These are phyloP conservation scores for Dioctria linearis DNA, from an alignment of 2,888 invertebrate species.

Conservation along the genomic window DNA sequence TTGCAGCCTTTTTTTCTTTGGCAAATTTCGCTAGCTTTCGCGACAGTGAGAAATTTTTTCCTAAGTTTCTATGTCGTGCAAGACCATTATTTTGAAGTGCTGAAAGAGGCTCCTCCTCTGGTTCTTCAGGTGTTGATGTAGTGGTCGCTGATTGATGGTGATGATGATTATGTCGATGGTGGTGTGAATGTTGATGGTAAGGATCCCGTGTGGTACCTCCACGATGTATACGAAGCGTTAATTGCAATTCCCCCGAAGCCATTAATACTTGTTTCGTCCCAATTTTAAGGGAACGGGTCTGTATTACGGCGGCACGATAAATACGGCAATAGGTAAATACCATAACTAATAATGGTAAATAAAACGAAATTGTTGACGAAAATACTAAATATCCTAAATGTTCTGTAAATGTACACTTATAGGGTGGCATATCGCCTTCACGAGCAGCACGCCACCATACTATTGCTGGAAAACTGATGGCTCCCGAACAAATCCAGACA, in stretches of 20 bases:
- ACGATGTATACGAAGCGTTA: constrained; percentile 93
- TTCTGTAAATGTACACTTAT: constrained; percentile 96
- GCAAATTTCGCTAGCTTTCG: constrained; percentile 95
- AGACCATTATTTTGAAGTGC: constrained; percentile 85
- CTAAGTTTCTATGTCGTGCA: constrained; percentile 80
- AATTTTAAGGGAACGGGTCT: constrained; percentile 90
- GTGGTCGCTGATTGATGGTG: constrained; percentile 70
- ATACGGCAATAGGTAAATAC: constrained; percentile 98
- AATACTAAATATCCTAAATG: constrained; percentile 96
- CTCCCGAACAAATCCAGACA: constrained; percentile 97
- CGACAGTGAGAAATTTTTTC: constrained; percentile 93
- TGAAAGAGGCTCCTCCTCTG: constrained; percentile 79
- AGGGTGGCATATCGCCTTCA: constrained; percentile 83
- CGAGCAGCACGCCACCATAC: constrained; percentile 95
- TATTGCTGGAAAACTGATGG: constrained; percentile 98
- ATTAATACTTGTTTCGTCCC: constrained; percentile 93
- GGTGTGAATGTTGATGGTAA: constrained; percentile 58
- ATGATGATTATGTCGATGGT: constrained; percentile 65
- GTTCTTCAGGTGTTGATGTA: constrained; percentile 79
- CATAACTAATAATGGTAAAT: constrained; percentile 96
- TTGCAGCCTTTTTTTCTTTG: constrained; percentile 97
- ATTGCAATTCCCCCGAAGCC: constrained; percentile 87
- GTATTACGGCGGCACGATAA: constrained; percentile 93
- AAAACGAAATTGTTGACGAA: constrained; percentile 98
- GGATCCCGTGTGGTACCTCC: constrained; percentile 85